Percentiles rank a stretch among this genome's conserved stretches.
phyloP scores from a whole-genome alignment of 1,140 invertebrate genomes.

The Ips nitidus region DNA sequence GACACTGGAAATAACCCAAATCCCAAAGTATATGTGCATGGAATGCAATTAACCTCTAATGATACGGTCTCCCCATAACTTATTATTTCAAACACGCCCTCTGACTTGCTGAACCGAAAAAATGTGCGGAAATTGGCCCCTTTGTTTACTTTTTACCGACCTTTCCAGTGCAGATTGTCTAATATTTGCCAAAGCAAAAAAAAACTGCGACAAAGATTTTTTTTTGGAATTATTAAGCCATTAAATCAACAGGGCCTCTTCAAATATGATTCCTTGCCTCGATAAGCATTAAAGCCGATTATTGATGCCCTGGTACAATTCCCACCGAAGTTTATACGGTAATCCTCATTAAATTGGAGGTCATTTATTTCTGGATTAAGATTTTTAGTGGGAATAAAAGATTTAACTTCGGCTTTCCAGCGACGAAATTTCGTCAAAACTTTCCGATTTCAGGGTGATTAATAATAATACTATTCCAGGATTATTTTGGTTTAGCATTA shows the following conservation, averaged over 20 bases:
- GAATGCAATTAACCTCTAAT: slow-evolving; percentile 33
- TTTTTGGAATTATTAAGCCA: no score
- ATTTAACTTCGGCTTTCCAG: background rate
- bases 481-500: background rate
- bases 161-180: no score
- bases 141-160: no score
- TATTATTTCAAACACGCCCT: background rate
- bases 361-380: slow-evolving; percentile 2
- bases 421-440: background rate
- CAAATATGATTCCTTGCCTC: background rate
- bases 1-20: slow-evolving; percentile 8
- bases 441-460: background rate
- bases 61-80: background rate
- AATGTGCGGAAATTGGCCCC: no score
- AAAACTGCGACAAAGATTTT: no score
- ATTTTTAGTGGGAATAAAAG: slow-evolving; percentile 2
- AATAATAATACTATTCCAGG: background rate
- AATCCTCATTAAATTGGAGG: slow-evolving; percentile 4
- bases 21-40: slow-evolving; percentile 12
- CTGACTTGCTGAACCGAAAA: no score
- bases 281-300: background rate
- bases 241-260: background rate
- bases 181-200: no score
- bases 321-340: background rate
- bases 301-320: slow-evolving; percentile 1